Conservation (phyloP, 92 coral and sea anemone species). For the Muricea muricata region DNA sequence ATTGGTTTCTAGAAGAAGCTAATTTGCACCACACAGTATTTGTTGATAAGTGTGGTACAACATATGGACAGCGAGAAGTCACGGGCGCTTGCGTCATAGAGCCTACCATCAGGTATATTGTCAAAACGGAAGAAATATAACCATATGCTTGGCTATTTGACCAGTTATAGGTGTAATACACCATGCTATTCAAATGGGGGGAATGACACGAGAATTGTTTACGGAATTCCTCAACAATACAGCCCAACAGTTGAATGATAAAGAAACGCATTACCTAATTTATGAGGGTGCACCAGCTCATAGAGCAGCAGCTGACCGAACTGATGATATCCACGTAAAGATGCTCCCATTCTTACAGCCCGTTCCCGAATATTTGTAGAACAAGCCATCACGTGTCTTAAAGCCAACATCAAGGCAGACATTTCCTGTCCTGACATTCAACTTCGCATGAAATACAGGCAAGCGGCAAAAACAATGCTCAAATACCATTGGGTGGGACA, state of each 20-base stretch:
- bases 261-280: too few species aligned
- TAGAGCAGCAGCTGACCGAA: neutral
- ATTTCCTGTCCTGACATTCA: too few species aligned
- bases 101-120: neutral
- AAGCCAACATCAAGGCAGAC: neutral
- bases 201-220: neutral
- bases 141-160: neutral
- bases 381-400: neutral
- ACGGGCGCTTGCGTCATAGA: conserved; percentile 7
- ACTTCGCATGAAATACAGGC: neutral
- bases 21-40: conserved; percentile 11
- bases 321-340: neutral
- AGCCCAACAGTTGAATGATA: too few species aligned
- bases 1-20: conserved; percentile 15
- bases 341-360: neutral
- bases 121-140: neutral
- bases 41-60: conserved; percentile 44
- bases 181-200: too few species aligned
- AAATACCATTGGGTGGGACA: neutral
- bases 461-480: neutral
- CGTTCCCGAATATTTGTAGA: neutral
- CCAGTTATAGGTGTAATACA: neutral
- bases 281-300: neutral
- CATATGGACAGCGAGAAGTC: too few species aligned
- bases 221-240: neutral